Evolutionary conservation across 2,888 invertebrate species (phyloP).

Genomic region (Phytoseiulus persimilis): DNA sequence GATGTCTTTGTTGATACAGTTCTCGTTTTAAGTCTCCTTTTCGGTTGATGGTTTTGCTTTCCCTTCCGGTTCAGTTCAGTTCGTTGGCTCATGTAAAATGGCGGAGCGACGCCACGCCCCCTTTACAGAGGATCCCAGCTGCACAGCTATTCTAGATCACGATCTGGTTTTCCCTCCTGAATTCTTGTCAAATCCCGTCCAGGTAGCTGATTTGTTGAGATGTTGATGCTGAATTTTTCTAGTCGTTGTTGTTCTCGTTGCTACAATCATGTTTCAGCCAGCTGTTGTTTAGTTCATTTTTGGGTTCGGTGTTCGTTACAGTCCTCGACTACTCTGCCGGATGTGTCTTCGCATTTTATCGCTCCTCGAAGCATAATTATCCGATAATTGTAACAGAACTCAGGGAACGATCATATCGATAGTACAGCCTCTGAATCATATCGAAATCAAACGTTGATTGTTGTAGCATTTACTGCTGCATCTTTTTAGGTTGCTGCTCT

Average conservation of each 20-base stretch:
- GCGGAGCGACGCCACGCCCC: background rate
- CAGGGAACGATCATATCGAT: background rate
- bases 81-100: background rate
- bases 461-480: background rate
- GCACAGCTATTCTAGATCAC: conserved; percentile 38
- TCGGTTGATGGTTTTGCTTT: background rate
- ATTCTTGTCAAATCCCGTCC: background rate
- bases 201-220: background rate
- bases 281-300: conserved; percentile 12
- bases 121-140: background rate
- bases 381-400: background rate
- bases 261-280: background rate
- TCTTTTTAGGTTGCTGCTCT: background rate
- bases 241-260: background rate
- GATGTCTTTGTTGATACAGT: background rate
- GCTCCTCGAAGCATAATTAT: background rate
- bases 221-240: no score
- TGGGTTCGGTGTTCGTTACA: conserved; percentile 26
- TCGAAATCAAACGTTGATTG: background rate
- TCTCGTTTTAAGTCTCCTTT: background rate
- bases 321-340: conserved; percentile 37
- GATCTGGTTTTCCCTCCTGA: conserved; percentile 17
- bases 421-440: background rate
- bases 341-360: conserved; percentile 27
- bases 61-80: background rate